Evolutionary conservation across 2,113 vertebrate species (phyloP), one percentile per base, ranked within the genome.

Genomic region (Motacilla alba): DNA sequence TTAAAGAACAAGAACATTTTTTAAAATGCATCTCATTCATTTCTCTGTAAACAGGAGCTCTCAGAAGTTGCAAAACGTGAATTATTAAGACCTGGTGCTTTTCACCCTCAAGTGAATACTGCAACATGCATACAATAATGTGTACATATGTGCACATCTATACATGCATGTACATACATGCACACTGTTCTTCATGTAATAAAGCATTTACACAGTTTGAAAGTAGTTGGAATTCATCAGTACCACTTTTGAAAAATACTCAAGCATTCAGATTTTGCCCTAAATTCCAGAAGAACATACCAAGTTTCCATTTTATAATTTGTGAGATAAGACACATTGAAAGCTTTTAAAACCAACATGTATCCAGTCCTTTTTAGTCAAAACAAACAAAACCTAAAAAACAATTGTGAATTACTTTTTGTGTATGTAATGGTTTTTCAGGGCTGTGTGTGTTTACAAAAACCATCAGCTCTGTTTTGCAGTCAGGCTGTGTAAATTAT

Each of bases 401-500:
- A 2, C 49, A 74, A 73, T 2, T 15, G 20, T 62, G 33, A 94
- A 76, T 52, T 59, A 74, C 20, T 90, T 79, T 69, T 56, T 68
- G n/a, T 80, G 31, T 22, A 35, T 18, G 33, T 15, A 59, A 60
- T 13, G 41, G n/a, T 55, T 94, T 94, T 89, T 84, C 82, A 89
- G 64, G 84, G 59, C 68, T 72, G 28, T 47, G 35, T 69, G 64
- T 52, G 80, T 76, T 85, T 70, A 76, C n/a, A 79, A 74, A 81
- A 86, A 75, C 28, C n/a, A 77, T 69, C 70, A 84, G 89, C 50
- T 91, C 69, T 73, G 10, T 93, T 89, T 37, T 92, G 67, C 72
- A 91, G 67, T 76, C 73, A 90, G 58, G 62, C 60, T 91, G 67
- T 59, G 50, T 66, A 77, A 95, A 92, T 93, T 93, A 94, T 92